phyloP scores from a whole-genome alignment of 2,797 vertebrate genomes.

The Ciconia nigra region DNA sequence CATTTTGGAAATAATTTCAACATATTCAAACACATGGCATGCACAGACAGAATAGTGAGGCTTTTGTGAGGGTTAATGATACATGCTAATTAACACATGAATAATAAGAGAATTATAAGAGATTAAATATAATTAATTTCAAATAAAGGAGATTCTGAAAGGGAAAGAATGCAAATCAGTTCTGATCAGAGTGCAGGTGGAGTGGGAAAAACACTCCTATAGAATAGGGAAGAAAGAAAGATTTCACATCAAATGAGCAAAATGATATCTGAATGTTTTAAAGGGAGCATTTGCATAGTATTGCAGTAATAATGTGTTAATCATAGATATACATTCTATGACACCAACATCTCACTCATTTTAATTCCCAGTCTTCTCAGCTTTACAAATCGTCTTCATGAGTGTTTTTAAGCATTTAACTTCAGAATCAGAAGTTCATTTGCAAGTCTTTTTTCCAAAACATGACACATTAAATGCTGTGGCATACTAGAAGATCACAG shows the following conservation, averaged over 20 bases:
- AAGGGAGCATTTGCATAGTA: neutral
- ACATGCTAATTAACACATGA: slow-evolving; percentile 23
- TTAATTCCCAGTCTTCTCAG: neutral
- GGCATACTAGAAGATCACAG: neutral
- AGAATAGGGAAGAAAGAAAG: neutral
- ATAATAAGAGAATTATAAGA: slow-evolving; percentile 18
- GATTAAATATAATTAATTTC: slow-evolving; percentile 37
- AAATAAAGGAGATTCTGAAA: slow-evolving; percentile 17
- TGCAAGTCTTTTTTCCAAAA: neutral
- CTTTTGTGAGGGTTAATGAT: slow-evolving; percentile 10
- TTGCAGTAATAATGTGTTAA: neutral
- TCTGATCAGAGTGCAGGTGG: neutral
- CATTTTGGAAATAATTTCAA: neutral
- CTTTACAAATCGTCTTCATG: neutral
- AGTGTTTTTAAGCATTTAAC: neutral
- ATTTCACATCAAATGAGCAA: neutral
- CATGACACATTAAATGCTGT: neutral
- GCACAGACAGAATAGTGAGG: neutral
- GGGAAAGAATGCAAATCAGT: neutral
- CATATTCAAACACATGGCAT: neutral
- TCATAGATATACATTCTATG: neutral
- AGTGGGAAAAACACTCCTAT: neutral
- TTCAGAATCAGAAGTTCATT: neutral
- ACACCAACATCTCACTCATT: neutral
- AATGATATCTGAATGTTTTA: neutral